Base-by-base conservation (phyloP, 2,797 vertebrate genomes). In the Rachycentron canadum region DNA sequence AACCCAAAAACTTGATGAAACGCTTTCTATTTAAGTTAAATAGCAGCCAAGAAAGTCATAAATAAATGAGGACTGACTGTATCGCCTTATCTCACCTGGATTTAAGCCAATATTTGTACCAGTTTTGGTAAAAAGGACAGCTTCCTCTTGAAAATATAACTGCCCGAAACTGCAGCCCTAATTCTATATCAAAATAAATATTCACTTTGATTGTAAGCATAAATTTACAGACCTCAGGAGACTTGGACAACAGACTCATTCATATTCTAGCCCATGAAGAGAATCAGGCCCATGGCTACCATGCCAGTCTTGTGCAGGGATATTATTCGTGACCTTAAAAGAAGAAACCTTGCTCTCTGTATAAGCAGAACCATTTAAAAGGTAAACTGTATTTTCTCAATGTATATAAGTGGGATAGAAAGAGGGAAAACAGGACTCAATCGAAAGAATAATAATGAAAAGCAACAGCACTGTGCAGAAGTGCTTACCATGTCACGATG, bases 1-100 rank as follows among this genome's bases (percentile, higher is more conserved):
- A 26, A 36, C 26, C 7, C 25, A 32, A 26, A 55, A 58, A 41
- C 34, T 14, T 28, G 12, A 52, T 1, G 1, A 34, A 61, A 62
- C 50, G 21, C 21, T 57, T 50, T 50, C 25, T 1, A 56, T 57
- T 50, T 49, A 50, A 23, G 32, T 56, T 61, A 56, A 71, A 61
- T 26, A 43, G 23, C 23, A 55, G 32, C 41, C 43, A 38, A 55
- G 38, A 41, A 55, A 38, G 23, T 11, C 21, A 25, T 8, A 34
- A 10, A 57, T 38, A n/a, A 61, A 30, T 21, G 5, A 23, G 3
- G n/a, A 50, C 10, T 3, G 11, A 23, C 41, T 17, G 17, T 19
- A 43, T 17, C 16, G 19, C 41, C 16, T 43, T 50, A 4, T 12
- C 11, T 23, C 5, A 43, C 16, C 14, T 5, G 13, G 21, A 41